Evolutionary conservation across 2,888 invertebrate species (phyloP).

Genomic region (Volucella inflata): DNA sequence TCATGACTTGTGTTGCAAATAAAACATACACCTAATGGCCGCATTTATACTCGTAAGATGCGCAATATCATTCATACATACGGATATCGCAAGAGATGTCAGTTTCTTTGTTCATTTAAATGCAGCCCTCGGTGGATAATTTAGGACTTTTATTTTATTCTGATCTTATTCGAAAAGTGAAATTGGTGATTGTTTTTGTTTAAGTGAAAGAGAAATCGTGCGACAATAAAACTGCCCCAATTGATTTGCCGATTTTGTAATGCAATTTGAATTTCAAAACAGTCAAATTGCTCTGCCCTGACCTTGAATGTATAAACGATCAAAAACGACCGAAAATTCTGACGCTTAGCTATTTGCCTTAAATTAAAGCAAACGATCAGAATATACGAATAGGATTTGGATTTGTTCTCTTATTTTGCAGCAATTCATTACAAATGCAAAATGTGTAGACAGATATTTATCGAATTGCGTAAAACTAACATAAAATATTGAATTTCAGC

Average conservation of each 20-base stretch:
- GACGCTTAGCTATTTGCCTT: not conserved
- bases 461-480: slow-evolving; percentile 1
- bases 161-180: not conserved
- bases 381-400: not conserved
- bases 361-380: not conserved
- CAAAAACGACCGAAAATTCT: not conserved
- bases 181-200: too few relatives aligned
- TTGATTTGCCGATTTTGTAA: slow-evolving; percentile 6
- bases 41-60: slow-evolving; percentile 16
- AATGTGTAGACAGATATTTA: slow-evolving; percentile 9
- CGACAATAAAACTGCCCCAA: not conserved
- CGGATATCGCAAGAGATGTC: not conserved
- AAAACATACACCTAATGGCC: slow-evolving; percentile 29
- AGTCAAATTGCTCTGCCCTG: not conserved
- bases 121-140: slow-evolving; percentile 17
- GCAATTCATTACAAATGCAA: slow-evolving; percentile 38
- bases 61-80: slow-evolving; percentile 17
- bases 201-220: slow-evolving; percentile 34
- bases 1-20: slow-evolving; percentile 2
- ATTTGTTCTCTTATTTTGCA: slow-evolving; percentile 2
- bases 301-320: slow-evolving; percentile 26
- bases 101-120: slow-evolving; percentile 19
- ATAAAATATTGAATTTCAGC: not conserved
- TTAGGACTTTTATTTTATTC: slow-evolving; percentile 3
- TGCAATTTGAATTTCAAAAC: slow-evolving; percentile 20